Evolutionary conservation across 2,888 invertebrate species (phyloP).

Genomic region (Andrena minutula): DNA sequence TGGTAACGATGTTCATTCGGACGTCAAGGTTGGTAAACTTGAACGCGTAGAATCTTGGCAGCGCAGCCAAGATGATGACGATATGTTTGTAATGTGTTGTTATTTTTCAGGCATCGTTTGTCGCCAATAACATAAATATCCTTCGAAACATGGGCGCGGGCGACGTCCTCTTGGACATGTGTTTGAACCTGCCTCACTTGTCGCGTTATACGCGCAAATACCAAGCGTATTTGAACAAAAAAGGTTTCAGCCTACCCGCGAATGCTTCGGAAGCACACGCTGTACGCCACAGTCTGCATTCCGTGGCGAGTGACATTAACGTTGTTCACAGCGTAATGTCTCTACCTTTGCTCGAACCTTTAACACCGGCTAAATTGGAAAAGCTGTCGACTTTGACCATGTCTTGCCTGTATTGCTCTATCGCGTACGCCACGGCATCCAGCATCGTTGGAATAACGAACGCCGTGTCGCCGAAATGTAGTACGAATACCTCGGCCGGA

Average conservation of each 20-base stretch:
- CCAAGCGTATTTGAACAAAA: constrained; percentile 89
- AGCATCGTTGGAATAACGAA: constrained; percentile 87
- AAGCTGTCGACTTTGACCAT: constrained; percentile 93
- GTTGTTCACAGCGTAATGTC: constrained; percentile 94
- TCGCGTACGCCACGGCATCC: constrained; percentile 89
- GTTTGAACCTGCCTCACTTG: constrained; percentile 91
- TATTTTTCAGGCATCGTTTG: constrained; percentile 89
- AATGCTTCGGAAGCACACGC: constrained; percentile 91
- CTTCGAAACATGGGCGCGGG: constrained; percentile 94
- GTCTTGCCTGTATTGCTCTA: constrained; percentile 93
- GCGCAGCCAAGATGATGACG: neutral
- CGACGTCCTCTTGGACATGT: constrained; percentile 92
- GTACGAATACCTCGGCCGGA: constrained; percentile 77
- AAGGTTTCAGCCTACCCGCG: constrained; percentile 88
- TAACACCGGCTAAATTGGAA: constrained; percentile 93
- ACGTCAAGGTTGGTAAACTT: constrained; percentile 84
- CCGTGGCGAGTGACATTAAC: constrained; percentile 93
- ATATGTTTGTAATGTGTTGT: neutral
- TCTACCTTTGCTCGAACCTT: constrained; percentile 94
- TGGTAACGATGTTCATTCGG: constrained; percentile 83
- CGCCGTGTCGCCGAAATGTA: constrained; percentile 87
- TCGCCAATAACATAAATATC: constrained; percentile 91
- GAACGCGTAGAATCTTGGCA: too few relatives aligned
- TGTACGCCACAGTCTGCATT: constrained; percentile 91
- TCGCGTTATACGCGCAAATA: constrained; percentile 88